Evolutionary conservation across 2,797 vertebrate genomes (phyloP).

Genomic region (Lithobates sylvaticus): DNA sequence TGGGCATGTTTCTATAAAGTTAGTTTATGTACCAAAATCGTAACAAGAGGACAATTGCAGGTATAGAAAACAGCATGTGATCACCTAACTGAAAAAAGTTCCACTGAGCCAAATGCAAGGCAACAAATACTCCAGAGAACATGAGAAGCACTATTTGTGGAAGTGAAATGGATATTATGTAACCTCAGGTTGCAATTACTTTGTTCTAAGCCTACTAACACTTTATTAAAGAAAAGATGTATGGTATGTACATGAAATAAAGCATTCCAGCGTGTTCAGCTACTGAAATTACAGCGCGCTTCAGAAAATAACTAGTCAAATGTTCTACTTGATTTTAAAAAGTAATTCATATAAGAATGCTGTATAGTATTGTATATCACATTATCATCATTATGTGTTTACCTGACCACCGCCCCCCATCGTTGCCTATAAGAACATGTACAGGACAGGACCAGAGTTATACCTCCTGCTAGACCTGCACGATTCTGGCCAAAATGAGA

Average conservation of each 20-base stretch:
- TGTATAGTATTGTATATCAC: too few relatives aligned
- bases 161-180: not conserved
- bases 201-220: not conserved
- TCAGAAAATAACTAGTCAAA: not conserved
- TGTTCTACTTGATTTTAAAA: not conserved
- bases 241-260: not conserved
- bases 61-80: not conserved
- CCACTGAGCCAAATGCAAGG: not conserved
- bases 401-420: too few relatives aligned
- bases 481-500: too few relatives aligned
- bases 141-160: slow-evolving; percentile 23
- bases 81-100: not conserved
- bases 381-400: too few relatives aligned
- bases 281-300: not conserved
- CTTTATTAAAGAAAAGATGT: not conserved
- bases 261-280: not conserved
- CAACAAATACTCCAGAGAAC: not conserved
- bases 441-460: too few relatives aligned
- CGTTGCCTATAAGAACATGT: too few relatives aligned
- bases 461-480: too few relatives aligned
- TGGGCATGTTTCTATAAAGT: too few relatives aligned
- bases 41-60: not conserved
- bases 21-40: not conserved
- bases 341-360: too few relatives aligned
- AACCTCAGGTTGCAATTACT: not conserved